Conservation (phyloP, 2,888 invertebrate species). For the Parelbella ahira region DNA sequence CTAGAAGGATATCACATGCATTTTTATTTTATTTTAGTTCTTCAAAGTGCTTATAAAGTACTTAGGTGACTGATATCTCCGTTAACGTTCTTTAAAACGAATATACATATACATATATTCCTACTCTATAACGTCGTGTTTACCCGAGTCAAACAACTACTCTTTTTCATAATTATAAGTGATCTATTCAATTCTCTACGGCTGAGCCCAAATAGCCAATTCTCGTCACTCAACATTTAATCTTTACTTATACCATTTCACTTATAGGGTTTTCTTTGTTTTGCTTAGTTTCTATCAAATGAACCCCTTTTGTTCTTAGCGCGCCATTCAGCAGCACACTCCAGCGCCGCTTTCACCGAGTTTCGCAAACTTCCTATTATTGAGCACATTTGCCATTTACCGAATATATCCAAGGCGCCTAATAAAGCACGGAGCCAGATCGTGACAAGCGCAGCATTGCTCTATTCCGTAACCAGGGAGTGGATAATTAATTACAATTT, state of each 20-base stretch:
- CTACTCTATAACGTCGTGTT: too few species aligned
- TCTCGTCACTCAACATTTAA: conserved; percentile 66
- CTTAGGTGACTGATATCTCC: too few species aligned
- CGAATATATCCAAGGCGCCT: conserved; percentile 53
- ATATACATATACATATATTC: too few species aligned
- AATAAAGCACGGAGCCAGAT: conserved; percentile 53
- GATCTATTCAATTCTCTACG: too few species aligned
- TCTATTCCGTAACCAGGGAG: conserved; percentile 41
- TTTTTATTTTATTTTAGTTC: too few species aligned
- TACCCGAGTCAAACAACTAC: too few species aligned
- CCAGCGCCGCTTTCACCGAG: conserved; percentile 62
- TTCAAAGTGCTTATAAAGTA: too few species aligned
- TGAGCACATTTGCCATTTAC: conserved; percentile 63
- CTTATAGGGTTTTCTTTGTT: conserved; percentile 66
- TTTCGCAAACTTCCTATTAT: conserved; percentile 64
- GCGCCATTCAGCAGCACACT: conserved; percentile 54
- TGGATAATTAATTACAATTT: conserved; percentile 49
- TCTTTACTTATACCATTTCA: conserved; percentile 74
- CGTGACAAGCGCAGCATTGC: conserved; percentile 55
- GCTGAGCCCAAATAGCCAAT: too few species aligned
- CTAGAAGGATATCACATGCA: too few species aligned
- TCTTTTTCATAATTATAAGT: too few species aligned
- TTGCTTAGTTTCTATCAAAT: conserved; percentile 65
- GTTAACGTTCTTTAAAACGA: too few species aligned
- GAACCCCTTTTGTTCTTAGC: conserved; percentile 68